Percentiles rank a stretch among this genome's conserved stretches.
phyloP scores from a whole-genome alignment of 2,113 vertebrate genomes.

The Rhizomys pruinosus region DNA sequence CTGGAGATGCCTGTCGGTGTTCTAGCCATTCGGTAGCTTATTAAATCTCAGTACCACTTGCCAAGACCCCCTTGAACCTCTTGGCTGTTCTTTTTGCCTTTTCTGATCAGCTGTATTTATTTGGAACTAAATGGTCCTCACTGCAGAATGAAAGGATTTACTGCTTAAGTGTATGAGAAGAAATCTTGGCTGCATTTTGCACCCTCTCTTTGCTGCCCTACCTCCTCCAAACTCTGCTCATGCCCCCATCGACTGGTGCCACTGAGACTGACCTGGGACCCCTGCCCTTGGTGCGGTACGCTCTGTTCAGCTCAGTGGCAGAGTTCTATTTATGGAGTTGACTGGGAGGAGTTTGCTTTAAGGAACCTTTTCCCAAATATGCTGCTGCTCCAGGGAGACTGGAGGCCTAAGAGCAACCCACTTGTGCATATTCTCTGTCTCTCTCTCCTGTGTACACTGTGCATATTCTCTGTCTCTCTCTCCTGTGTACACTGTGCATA shows the following conservation, averaged over 20 bases:
- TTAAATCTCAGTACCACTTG: slow-evolving; percentile 60
- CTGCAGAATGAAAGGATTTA: slow-evolving; percentile 66
- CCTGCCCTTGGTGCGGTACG: not conserved
- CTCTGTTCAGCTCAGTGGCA: not conserved
- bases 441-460: too few relatives aligned
- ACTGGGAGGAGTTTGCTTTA: not conserved
- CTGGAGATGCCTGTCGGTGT: not conserved
- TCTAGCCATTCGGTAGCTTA: slow-evolving; percentile 35
- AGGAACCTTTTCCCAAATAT: not conserved
- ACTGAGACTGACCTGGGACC: not conserved
- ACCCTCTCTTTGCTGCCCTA: not conserved
- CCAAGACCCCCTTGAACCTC: slow-evolving; percentile 67
- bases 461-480: too few relatives aligned
- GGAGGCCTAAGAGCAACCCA: not conserved
- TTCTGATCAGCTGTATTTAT: slow-evolving; percentile 72
- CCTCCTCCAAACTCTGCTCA: not conserved
- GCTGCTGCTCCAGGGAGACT: not conserved
- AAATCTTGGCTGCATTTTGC: slow-evolving; percentile 40
- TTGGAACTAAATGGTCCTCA: slow-evolving; percentile 69
- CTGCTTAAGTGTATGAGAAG: slow-evolving; percentile 63
- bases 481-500: too few relatives aligned
- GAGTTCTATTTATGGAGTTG: not conserved
- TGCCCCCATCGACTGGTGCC: slow-evolving; percentile 30
- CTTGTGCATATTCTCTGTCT: not conserved
- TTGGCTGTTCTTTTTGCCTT: slow-evolving; percentile 75